Conservation (phyloP, 2,113 vertebrate species). For the Gnathonemus echidnorhynchus region DNA sequence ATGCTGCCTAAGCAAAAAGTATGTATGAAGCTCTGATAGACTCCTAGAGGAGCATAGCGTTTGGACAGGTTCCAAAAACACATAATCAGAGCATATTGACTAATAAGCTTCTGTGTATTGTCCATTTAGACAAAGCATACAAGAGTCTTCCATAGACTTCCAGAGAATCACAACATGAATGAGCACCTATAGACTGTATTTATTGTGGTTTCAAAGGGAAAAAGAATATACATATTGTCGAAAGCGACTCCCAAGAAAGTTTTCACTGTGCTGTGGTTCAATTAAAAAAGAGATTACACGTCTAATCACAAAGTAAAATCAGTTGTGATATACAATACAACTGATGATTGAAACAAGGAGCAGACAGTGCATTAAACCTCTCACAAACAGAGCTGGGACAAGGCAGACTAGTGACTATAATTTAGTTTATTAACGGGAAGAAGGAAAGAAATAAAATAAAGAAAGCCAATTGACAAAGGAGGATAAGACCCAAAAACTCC, state of each 20-base stretch:
- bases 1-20: too few species aligned
- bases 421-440: not conserved
- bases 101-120: not conserved
- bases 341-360: not conserved
- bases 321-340: not conserved
- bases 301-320: too few species aligned
- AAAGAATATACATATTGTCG: not conserved
- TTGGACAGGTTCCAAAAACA: not conserved
- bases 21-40: too few species aligned
- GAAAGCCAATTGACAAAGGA: too few species aligned
- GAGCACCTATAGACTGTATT: not conserved
- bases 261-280: not conserved
- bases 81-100: not conserved
- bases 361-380: not conserved
- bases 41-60: not conserved
- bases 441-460: too few species aligned
- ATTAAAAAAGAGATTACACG: too few species aligned
- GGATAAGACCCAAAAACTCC: too few species aligned
- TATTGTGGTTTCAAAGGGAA: not conserved
- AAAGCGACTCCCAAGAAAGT: not conserved
- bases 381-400: not conserved
- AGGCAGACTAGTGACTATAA: not conserved
- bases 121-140: not conserved
- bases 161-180: not conserved
- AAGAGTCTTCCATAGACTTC: not conserved